These are phyloP conservation scores for Parnassius apollo DNA, from an alignment of 2,888 invertebrate species.

Conservation along the genomic window DNA sequence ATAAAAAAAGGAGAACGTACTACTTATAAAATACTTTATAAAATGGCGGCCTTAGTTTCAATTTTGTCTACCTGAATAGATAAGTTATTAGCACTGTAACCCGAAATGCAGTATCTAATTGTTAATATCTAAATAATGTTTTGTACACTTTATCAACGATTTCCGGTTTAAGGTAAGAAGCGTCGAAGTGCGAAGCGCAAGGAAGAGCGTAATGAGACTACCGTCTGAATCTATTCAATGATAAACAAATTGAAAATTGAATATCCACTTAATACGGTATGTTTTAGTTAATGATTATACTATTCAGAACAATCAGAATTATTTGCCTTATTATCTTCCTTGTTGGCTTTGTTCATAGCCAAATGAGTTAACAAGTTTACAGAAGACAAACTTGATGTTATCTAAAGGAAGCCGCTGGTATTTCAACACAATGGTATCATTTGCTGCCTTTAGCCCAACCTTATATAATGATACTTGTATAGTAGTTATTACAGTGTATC, in stretches of 20 bases:
- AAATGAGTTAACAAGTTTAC: conserved; percentile 25
- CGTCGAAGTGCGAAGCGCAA: too few relatives aligned
- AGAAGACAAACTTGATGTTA: conserved; percentile 24
- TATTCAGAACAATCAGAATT: conserved; percentile 21
- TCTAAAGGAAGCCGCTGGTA: conserved; percentile 26
- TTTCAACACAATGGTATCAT: conserved; percentile 26
- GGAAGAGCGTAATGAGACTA: neutral
- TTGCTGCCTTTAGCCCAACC: conserved; percentile 16
- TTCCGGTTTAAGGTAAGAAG: too few relatives aligned
- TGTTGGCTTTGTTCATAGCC: conserved; percentile 18
- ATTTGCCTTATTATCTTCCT: conserved; percentile 26
- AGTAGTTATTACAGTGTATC: neutral
- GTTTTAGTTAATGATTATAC: conserved; percentile 25
- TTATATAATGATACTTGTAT: conserved; percentile 3
- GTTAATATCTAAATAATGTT: too few relatives aligned
- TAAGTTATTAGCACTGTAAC: too few relatives aligned
- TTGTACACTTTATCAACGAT: too few relatives aligned
- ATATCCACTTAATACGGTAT: conserved; percentile 23
- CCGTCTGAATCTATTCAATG: conserved; percentile 8
- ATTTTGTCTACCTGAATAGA: too few relatives aligned
- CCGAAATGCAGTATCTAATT: too few relatives aligned
- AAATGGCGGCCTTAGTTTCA: too few relatives aligned
- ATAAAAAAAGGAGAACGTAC: too few relatives aligned
- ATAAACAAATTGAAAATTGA: conserved; percentile 18
- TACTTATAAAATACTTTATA: too few relatives aligned